These are phyloP conservation scores for Aulostomus chinensis DNA, from an alignment of 2,797 vertebrate species.

Conservation along the genomic window DNA sequence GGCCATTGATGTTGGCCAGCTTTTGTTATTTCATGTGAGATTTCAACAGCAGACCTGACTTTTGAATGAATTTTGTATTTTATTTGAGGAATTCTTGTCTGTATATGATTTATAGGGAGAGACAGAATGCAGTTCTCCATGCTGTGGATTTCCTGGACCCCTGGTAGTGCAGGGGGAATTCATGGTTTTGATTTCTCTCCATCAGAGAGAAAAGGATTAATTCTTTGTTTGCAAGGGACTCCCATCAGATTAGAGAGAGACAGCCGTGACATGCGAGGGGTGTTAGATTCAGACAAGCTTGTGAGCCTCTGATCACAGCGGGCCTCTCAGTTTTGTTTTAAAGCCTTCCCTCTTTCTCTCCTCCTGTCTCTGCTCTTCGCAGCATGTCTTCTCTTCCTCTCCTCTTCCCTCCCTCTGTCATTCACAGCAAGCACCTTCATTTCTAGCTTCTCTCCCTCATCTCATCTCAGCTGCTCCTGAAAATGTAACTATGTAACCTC, in stretches of 20 bases:
- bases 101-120: no score
- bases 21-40: no score
- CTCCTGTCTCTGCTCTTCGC: slow-evolving; percentile 27
- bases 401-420: slow-evolving; percentile 6
- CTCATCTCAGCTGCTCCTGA: slow-evolving; percentile 1
- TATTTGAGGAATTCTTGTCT: no score
- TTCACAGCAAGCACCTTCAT: slow-evolving; percentile 30
- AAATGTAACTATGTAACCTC: slow-evolving; percentile 25
- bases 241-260: slow-evolving; percentile 1
- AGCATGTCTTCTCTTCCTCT: slow-evolving; percentile 26
- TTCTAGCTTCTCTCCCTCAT: slow-evolving; percentile 16
- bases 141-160: neutral
- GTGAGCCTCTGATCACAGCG: slow-evolving; percentile 45
- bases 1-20: no score
- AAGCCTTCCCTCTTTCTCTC: slow-evolving; percentile 12
- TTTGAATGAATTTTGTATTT: no score
- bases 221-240: neutral
- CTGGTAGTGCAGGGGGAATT: neutral
- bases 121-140: neutral
- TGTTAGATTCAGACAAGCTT: slow-evolving; percentile 29
- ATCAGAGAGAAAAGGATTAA: neutral
- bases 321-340: slow-evolving; percentile 36
- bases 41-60: no score
- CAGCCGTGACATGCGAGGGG: neutral
- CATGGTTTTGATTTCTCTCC: slow-evolving; percentile 10